Base-by-base conservation (phyloP, 2,113 vertebrate genomes). In the Pterocles orientalis region DNA sequence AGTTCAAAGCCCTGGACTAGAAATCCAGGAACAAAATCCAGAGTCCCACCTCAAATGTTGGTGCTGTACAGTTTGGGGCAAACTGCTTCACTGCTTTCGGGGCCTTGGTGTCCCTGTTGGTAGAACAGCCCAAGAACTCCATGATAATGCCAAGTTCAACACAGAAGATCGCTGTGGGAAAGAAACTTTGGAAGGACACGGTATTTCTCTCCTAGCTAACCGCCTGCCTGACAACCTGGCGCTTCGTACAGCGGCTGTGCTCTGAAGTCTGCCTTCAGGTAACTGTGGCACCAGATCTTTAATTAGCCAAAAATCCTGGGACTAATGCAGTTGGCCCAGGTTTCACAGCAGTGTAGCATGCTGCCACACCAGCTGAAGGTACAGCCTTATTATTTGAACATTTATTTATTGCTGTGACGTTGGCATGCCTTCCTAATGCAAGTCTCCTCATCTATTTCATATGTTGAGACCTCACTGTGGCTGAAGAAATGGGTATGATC, bases 401-500 rank as follows among this genome's bases (percentile, higher is more conserved):
- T 72, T 90, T 78, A 88, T 94, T 96, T 88, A 71, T 92, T 93
- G 86, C 92, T 64, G 3, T 62, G 65, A 26, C 86, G 64, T 71
- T 84, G 95, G 88, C 88, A 48, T 57, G 72, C 86, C 48, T 60
- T 68, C 80, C 95, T 93, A 78, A 86, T 33, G 6, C 14, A 9
- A 82, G 65, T 60, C 95, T 90, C 69, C 85, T 96, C 92, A 72
- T 91, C 92, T 84, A 77, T 91, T 86, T 79, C 86, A 0, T 81
- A 29, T 5, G 77, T 92, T 95, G 86, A 97, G 90, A 84, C 83
- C 77, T 92, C 61, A 50, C 39, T 31, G 7, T 29, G 65, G 65
- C 88, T 96, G 83, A 82, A 95, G 92, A 73, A 96, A 91, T 62
- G 87, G 88, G 20, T 21, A 89, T 97, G 96, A 96, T 92, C 96